phyloP scores from a whole-genome alignment of 2,797 vertebrate genomes.

The Pitangus sulphuratus region DNA sequence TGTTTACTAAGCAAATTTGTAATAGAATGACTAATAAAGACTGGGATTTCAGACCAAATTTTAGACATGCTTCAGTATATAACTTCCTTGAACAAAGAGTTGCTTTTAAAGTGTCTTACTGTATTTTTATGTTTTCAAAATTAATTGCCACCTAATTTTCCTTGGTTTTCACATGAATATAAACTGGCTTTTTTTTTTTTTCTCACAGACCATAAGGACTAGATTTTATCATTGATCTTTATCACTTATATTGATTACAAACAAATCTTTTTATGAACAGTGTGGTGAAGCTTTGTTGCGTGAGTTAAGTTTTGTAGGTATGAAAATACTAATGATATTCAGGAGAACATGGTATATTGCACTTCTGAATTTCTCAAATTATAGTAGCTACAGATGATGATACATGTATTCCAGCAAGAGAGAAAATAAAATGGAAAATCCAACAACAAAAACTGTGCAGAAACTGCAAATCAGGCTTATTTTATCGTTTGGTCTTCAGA shows the following conservation, averaged over 20 bases:
- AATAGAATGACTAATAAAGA: not conserved
- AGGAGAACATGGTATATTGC: not conserved
- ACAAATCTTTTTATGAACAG: not conserved
- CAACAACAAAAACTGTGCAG: not conserved
- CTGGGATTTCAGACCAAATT: not conserved
- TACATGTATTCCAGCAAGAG: not conserved
- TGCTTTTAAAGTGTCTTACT: not conserved
- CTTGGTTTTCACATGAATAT: not conserved
- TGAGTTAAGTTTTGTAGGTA: not conserved
- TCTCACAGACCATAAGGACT: not conserved
- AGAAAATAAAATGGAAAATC: not conserved
- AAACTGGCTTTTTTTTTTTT: not conserved
- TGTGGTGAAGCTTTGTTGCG: fast-evolving
- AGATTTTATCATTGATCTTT: not conserved
- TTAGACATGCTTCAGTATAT: not conserved
- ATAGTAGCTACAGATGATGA: not conserved
- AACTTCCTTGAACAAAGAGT: not conserved
- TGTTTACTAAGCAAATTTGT: not conserved
- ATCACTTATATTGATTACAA: not conserved
- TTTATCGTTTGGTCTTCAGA: not conserved
- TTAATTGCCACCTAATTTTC: not conserved
- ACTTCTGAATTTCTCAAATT: not conserved
- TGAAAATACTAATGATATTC: not conserved
- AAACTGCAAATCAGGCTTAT: not conserved
- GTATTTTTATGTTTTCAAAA: not conserved